Evolutionary conservation across 2,113 vertebrate genomes (phyloP).

Genomic region (Strigops habroptila): DNA sequence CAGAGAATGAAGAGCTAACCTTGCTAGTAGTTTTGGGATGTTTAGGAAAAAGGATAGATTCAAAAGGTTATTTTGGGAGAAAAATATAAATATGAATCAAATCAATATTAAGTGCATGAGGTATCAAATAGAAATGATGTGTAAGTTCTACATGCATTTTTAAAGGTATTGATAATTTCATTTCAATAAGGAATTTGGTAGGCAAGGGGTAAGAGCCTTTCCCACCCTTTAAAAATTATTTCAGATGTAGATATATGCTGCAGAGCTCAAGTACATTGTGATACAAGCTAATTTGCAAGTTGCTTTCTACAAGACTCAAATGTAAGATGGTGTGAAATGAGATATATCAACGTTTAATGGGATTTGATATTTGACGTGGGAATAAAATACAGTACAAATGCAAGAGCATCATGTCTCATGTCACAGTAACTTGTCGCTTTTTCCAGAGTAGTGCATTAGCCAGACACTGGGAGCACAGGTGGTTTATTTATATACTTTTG

Average conservation of each 20-base stretch:
- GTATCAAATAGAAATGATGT: not conserved
- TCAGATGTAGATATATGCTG: not conserved
- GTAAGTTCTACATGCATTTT: not conserved
- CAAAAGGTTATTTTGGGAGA: not conserved
- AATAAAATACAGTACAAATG: not conserved
- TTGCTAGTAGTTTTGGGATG: constrained; percentile 3
- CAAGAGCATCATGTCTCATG: not conserved
- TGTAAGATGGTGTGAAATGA: not conserved
- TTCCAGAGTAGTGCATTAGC: not conserved
- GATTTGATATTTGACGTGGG: not conserved
- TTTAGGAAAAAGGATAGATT: constrained; percentile 24
- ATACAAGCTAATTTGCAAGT: not conserved
- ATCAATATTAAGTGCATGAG: not conserved
- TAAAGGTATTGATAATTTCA: not conserved
- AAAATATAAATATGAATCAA: not conserved
- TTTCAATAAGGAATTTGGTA: not conserved
- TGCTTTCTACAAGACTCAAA: not conserved
- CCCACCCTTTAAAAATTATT: not conserved
- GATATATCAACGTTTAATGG: not conserved
- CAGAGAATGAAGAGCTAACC: not conserved
- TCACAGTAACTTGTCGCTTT: not conserved
- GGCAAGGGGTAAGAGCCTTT: not conserved
- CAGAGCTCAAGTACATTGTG: not conserved
- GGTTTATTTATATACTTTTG: not conserved
- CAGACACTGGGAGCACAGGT: not conserved